Evolutionary conservation across 2,888 invertebrate species (phyloP), one percentile per base, ranked within the genome.

Genomic region (Dicranocentrus wangi): DNA sequence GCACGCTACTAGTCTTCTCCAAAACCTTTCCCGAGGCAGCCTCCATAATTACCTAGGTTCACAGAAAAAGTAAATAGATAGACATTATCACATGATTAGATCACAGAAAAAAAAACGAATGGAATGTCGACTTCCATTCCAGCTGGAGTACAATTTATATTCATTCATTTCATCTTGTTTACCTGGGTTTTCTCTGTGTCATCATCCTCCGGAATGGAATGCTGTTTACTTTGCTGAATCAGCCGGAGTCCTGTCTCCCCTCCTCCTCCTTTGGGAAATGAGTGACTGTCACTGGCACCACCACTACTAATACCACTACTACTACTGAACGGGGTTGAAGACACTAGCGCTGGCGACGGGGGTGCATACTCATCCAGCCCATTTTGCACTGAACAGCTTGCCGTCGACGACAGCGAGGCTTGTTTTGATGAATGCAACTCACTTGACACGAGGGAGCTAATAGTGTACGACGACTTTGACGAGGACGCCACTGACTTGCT

Each of bases 401-500:
- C 76, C 0, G 76, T 23, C 13, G 53, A 65, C 25, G 65, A 68
- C 10, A 68, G 32, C 1, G 53, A 28, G 2, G 51, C 47, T 28
- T 28, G 68, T 53, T 71, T 71, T 25, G 70, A 76, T 39, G 70
- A 71, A 55, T 75, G 58, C 19, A 23, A 2, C 23, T 86, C 85
- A 78, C 83, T 85, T 5, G 85, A 85, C 53, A 85, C 85, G 19
- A 86, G 82, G 47, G 85, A 85, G 61, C 84, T 84, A 80, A 86
- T 85, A 66, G 86, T 85, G 63, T 85, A 86, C 47, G 84, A 85
- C 5, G 86, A 86, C 78, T 85, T 85, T 39, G 65, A 63, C n/a
- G 53, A 17, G 17, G 60, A 42, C 15, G 58, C 39, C n/a, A 47
- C n/a, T 0, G 70, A 70, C 28, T 84, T 82, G 55, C 84, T 84